Evolutionary conservation across 1,140 invertebrate species (phyloP), one percentile per base, ranked within the genome.

Genomic region (Panagrolaimus sp.): DNA sequence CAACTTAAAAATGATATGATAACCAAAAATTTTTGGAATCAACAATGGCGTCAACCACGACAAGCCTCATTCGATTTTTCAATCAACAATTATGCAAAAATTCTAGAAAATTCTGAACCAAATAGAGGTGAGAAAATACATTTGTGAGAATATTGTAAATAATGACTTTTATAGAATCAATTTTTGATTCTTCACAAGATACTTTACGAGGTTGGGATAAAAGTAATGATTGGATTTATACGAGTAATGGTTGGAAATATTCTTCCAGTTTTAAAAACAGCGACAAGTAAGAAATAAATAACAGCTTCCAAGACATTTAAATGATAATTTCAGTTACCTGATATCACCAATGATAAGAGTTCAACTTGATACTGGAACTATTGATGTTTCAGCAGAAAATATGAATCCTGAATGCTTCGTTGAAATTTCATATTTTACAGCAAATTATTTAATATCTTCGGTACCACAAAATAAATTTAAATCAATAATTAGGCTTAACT

Each of bases 391-490:
- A 8, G 52, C 28, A 6, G 12, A 21, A 17, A 58, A 17, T 8
- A 58, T 58, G 15, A 0, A 58, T 58, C 15, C 15, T 12, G 52
- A 58, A n/a, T 12, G 52, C 5, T 21, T 10, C 14, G 52, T 58
- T 24, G 52, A 58, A 17, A 26, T 58, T 58, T 58, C 52, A 26
- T 58, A 58, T 28, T 58, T 58, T 17, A 26, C 52, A 12, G 52
- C 52, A 58, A 58, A 58, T 14, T 58, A 26, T 21, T 58, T 58
- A 12, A 58, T 58, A 10, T 58, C 52, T n/a, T 58, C 52, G 4
- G 52, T 58, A 28, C 52, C 52, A 17, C 15, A 58, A 26, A 28
- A 58, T 24, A 58, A 58, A 24, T 58, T 58, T 21, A 58, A 58
- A 21, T 21, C n/a, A 24, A 26, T 58, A n/a, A 28, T 28, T n/a